phyloP scores from a whole-genome alignment of 2,797 vertebrate genomes.

The Pagetopsis macropterus region DNA sequence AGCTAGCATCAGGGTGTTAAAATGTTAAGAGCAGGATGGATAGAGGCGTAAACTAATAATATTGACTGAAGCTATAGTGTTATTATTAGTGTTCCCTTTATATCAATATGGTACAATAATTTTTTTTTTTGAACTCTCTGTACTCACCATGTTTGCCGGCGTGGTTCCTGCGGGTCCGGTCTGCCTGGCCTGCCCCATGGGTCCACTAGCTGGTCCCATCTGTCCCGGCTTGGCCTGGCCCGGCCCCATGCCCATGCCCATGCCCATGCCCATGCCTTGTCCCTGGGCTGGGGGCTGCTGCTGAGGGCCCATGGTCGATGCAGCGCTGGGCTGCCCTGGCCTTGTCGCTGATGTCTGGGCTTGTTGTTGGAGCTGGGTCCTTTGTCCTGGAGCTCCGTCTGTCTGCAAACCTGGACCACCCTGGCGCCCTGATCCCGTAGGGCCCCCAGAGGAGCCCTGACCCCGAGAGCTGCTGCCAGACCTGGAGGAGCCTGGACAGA shows the following conservation, averaged over 20 bases:
- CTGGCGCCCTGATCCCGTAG: slow-evolving; percentile 77
- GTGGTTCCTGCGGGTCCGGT: slow-evolving; percentile 73
- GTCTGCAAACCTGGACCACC: slow-evolving; percentile 74
- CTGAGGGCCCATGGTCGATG: slow-evolving; percentile 57
- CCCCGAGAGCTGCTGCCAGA: slow-evolving; percentile 76
- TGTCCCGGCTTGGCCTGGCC: slow-evolving; percentile 80
- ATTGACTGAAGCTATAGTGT: too few relatives aligned
- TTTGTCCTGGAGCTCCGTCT: slow-evolving; percentile 75
- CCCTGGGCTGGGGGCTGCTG: slow-evolving; percentile 78
- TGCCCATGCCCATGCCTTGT: slow-evolving; percentile 68
- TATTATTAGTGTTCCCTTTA: not conserved
- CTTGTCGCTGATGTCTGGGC: slow-evolving; percentile 78
- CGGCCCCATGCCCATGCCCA: slow-evolving; percentile 70
- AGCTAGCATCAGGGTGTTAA: not conserved
- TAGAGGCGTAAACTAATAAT: too few relatives aligned
- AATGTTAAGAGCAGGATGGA: not conserved
- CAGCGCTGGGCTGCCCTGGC: slow-evolving; percentile 73
- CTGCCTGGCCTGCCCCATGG: slow-evolving; percentile 76
- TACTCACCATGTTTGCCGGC: slow-evolving; percentile 70
- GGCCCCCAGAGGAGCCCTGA: slow-evolving; percentile 72
- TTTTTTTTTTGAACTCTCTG: slow-evolving; percentile 18
- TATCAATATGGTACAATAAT: not conserved
- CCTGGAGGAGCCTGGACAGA: slow-evolving; percentile 77
- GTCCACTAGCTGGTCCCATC: slow-evolving; percentile 71
- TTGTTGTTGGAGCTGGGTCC: slow-evolving; percentile 84